Evolutionary conservation across 2,113 vertebrate genomes (phyloP), one percentile per base, ranked within the genome.

Genomic region (Gobius niger): DNA sequence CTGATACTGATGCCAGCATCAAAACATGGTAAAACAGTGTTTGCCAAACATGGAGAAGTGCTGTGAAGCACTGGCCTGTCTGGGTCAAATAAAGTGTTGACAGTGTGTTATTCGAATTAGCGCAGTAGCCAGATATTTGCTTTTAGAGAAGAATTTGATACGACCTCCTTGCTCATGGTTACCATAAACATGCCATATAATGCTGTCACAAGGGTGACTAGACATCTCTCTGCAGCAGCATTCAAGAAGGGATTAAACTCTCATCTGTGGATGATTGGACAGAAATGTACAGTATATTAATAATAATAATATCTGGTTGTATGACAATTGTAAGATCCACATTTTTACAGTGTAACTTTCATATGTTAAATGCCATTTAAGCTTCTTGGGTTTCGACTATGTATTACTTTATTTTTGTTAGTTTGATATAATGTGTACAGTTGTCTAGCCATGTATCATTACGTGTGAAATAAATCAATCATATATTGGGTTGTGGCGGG

Each of bases 381-480:
- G 89, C 90, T 91, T 90, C 83, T 87, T 82, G 89, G 87, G 87
- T 91, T 91, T 86, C 82, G 87, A 88, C 84, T 87, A 85, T 90
- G 87, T 89, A 89, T 87, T 89, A 82, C 87, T 90, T 90, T 91
- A 90, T 91, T 92, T 89, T 88, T 89, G 87, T 92, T 91, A 90
- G 89, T 91, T 91, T 91, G 90, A 90, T 91, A 91, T 91, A 91
- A 88, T 87, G 90, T 91, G 90, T 90, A 90, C 88, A 90, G 89
- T 91, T 91, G 90, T 90, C 90, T 90, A 91, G 90, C 90, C 90
- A 91, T 91, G 90, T 91, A 90, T 90, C 90, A 90, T 89, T 90
- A 88, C 75, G 85, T 91, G 90, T 91, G 87, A 90, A 91, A 91
- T 91, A 91, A 91, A 91, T 88, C 88, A 85, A 88, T 91, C 90